Evolutionary conservation across 1,140 invertebrate genomes (phyloP).

Genomic region (Planococcus citri): DNA sequence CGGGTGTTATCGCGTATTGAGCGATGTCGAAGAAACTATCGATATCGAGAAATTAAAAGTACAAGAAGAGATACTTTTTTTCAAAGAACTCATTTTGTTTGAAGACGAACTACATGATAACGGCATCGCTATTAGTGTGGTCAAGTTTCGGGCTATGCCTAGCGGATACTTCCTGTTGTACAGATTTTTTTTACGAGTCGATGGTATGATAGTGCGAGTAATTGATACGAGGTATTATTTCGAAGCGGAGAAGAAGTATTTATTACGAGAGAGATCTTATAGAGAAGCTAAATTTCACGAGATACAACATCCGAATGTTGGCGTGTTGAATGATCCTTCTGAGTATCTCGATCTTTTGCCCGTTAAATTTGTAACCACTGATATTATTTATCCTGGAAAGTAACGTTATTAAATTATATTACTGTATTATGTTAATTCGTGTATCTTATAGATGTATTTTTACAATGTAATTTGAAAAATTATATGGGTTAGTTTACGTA

Average conservation of each 20-base stretch:
- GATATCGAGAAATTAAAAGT: conserved; percentile 81
- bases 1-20: conserved; percentile 40
- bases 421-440: background rate
- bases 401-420: background rate
- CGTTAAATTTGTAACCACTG: background rate
- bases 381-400: background rate
- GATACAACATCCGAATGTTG: background rate
- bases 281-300: conserved; percentile 55
- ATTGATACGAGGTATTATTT: conserved; percentile 88
- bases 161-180: conserved; percentile 81
- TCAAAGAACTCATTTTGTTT: conserved; percentile 83
- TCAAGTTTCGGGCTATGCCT: conserved; percentile 97
- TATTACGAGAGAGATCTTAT: conserved; percentile 62
- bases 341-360: background rate
- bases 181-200: conserved; percentile 85
- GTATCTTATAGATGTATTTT: background rate
- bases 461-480: too few species aligned
- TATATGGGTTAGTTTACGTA: too few species aligned
- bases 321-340: background rate
- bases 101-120: conserved; percentile 99
- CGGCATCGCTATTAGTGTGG: conserved; percentile 76
- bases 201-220: conserved; percentile 76
- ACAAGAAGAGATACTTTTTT: conserved; percentile 87
- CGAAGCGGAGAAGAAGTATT: conserved; percentile 58
- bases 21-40: conserved; percentile 44